A percentile compares a stretch with the other conserved stretches of the same genome.
Conservation (phyloP, 2,888 invertebrate species). For the Rhopalosiphum nymphaeae region DNA sequence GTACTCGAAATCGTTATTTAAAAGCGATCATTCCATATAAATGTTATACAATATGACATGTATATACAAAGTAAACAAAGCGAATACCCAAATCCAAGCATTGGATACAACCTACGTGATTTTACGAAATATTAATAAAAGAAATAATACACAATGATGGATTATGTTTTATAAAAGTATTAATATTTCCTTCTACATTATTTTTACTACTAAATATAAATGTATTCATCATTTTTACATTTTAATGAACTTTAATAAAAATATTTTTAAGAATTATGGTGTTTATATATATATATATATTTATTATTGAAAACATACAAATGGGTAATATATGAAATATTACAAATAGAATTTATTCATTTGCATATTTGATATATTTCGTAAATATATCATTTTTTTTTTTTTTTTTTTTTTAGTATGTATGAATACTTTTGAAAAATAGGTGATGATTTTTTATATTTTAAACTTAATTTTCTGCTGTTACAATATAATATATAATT, state of each 20-base stretch:
- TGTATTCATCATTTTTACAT: not conserved
- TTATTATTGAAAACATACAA: not conserved
- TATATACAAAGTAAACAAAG: not conserved
- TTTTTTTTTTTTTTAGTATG: not conserved
- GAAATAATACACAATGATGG: not conserved
- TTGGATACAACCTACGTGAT: not conserved
- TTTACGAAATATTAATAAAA: not conserved
- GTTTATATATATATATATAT: not conserved
- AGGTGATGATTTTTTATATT: not conserved
- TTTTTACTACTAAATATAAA: not conserved
- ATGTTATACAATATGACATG: not conserved
- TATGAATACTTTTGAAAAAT: not conserved
- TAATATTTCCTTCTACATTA: not conserved
- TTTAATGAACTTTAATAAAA: not conserved
- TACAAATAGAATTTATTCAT: not conserved
- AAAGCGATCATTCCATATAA: not conserved
- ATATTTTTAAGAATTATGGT: not conserved
- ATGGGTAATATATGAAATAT: no score
- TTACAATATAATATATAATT: not conserved
- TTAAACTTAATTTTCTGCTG: not conserved
- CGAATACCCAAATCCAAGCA: not conserved
- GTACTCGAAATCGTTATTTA: not conserved
- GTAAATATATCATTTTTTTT: no score
- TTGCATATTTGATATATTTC: not conserved
- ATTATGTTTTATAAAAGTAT: not conserved